Evolutionary conservation across 2,113 vertebrate genomes (phyloP), one percentile per base, ranked within the genome.

Genomic region (Mastomys natalensis): DNA sequence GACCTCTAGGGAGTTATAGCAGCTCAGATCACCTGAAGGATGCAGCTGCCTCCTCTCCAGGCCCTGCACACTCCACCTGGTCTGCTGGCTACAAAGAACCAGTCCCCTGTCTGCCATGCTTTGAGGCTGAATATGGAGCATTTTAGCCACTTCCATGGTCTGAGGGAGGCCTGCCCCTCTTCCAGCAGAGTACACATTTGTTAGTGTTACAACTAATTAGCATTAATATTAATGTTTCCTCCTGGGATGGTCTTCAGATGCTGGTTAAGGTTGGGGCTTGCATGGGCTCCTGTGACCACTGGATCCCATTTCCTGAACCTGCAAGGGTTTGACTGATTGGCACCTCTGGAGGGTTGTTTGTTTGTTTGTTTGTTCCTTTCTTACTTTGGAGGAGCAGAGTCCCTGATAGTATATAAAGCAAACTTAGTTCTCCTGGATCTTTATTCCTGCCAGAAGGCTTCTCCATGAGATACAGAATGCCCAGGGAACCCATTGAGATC

Each of bases 161-260:
- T 45, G 19, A 37, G 51, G 40, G 58, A 13, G 48, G 48, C 77
- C 94, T 1, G 68, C 31, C 58, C 70, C 55, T 31, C 24, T 64
- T 29, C n/a, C 70, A 31, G 7, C 1, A 0, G 0, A 7, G 55
- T 1, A 1, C 58, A 37, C 7, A 0, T 62, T 34, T 0, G 2
- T 17, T 5, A 29, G 8, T 8, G 10, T n/a, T 2, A 0, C 0
- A 5, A 7, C 11, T 51, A 51, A 51, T 51, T 51, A 51, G 51
- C 51, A 11, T 51, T 11, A 51, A 53, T 19, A n/a, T 17, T 48
- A 9, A 6, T 8, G 3, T 19, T 19, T 64, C 8, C 73, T 16
- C 16, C 21, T 7, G 0, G 13, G 31, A 16, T 74, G 85, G 37
- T 10, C 26, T 1, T 29, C 1, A 0, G n/a, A 10, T 64, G 22